phyloP scores from a whole-genome alignment of 2,797 vertebrate species.

The Scarus forsteni region DNA sequence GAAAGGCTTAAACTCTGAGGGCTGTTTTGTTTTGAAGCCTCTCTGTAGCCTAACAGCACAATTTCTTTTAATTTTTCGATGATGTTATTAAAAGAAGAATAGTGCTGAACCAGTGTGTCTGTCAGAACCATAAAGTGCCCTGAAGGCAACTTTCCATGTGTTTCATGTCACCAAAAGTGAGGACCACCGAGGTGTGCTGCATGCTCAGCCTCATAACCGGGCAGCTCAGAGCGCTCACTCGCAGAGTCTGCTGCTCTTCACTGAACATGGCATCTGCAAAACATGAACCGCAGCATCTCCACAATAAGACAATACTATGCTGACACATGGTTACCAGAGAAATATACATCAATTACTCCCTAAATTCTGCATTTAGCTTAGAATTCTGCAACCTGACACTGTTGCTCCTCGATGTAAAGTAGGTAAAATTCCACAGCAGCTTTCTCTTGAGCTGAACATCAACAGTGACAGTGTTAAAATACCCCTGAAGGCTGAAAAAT shows the following conservation, averaged over 20 bases:
- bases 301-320: not conserved
- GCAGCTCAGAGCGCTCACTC: conserved; percentile 25
- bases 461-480: not conserved
- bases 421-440: not conserved
- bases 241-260: not conserved
- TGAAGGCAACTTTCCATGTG: not conserved
- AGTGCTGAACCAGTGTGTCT: not conserved
- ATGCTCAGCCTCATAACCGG: conserved; percentile 16
- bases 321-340: not conserved
- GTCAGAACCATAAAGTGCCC: not conserved
- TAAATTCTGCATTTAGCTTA: not conserved
- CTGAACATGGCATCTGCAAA: not conserved
- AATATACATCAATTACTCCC: not conserved
- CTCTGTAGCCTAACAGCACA: too few species aligned
- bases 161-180: not conserved
- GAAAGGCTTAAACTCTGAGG: too few species aligned
- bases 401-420: not conserved
- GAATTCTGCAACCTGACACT: not conserved
- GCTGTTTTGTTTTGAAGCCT: too few species aligned
- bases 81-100: not conserved
- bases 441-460: not conserved
- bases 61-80: not conserved
- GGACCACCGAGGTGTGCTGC: conserved; percentile 1
- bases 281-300: not conserved
- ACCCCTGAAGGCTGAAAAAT: not conserved